A percentile compares a stretch with the other conserved stretches of the same genome.
Evolutionary conservation across 2,113 vertebrate genomes (phyloP).

Genomic region (Cettia cetti): DNA sequence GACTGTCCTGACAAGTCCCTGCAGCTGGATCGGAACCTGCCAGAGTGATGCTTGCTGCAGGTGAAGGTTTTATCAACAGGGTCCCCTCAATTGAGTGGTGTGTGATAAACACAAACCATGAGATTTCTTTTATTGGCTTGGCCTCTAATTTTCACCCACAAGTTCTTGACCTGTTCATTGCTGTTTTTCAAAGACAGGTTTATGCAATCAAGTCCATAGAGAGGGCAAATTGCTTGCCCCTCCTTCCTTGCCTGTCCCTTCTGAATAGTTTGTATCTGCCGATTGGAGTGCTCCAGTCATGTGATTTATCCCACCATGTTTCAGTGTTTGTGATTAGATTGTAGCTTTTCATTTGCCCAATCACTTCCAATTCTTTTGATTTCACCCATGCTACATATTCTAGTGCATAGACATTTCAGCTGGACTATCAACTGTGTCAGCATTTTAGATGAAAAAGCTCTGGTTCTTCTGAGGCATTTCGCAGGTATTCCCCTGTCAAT

Average conservation of each 20-base stretch:
- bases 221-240: not conserved
- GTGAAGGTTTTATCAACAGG: not conserved
- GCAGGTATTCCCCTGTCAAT: not conserved
- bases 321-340: not conserved
- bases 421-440: not conserved
- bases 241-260: not conserved
- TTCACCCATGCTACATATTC: not conserved
- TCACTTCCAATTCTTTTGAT: not conserved
- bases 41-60: not conserved
- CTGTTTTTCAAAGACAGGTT: not conserved
- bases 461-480: not conserved
- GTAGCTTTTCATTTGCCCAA: not conserved
- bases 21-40: not conserved
- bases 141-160: not conserved
- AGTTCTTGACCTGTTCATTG: not conserved
- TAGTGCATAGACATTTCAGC: not conserved
- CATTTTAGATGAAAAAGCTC: not conserved
- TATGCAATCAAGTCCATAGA: not conserved
- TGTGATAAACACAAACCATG: not conserved
- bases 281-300: fast-evolving
- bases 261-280: not conserved
- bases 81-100: fast-evolving
- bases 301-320: not conserved
- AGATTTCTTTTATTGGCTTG: not conserved
- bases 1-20: not conserved